These are phyloP conservation scores for Equus quagga DNA, from an alignment of 2,113 vertebrate genomes.

Conservation along the genomic window DNA sequence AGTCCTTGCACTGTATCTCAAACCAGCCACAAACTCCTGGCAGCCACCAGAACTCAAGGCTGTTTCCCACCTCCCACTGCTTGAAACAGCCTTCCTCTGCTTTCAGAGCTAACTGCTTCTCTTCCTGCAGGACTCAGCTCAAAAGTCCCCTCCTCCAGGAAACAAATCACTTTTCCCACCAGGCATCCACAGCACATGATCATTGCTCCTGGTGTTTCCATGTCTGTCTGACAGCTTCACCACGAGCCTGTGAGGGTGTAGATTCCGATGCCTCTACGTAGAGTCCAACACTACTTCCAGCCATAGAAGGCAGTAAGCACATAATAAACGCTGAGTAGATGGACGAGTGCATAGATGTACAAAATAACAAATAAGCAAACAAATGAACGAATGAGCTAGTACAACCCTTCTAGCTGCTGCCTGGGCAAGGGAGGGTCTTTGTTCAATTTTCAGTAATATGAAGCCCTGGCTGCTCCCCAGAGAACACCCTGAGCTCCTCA, in stretches of 20 bases:
- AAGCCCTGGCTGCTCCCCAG: neutral
- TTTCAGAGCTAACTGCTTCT: conserved; percentile 14
- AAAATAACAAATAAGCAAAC: conserved; percentile 13
- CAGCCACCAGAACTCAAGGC: conserved; percentile 14
- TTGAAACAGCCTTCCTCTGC: neutral
- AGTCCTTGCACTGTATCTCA: neutral
- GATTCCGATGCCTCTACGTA: neutral
- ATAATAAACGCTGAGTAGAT: neutral
- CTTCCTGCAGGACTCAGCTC: neutral
- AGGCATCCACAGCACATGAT: neutral
- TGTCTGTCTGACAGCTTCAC: neutral
- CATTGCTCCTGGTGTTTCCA: neutral
- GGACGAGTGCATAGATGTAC: neutral
- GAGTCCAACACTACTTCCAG: conserved; percentile 8
- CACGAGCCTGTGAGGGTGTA: neutral
- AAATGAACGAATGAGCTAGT: neutral
- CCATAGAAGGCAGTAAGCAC: neutral
- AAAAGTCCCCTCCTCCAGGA: neutral
- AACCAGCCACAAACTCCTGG: neutral
- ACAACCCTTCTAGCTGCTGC: neutral
- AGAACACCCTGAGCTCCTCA: neutral
- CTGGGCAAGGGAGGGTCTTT: neutral
- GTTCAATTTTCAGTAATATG: neutral
- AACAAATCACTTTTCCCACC: neutral
- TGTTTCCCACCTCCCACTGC: neutral